Evolutionary conservation across 2,888 invertebrate genomes (phyloP).

Genomic region (Drosophila acutilabella): DNA sequence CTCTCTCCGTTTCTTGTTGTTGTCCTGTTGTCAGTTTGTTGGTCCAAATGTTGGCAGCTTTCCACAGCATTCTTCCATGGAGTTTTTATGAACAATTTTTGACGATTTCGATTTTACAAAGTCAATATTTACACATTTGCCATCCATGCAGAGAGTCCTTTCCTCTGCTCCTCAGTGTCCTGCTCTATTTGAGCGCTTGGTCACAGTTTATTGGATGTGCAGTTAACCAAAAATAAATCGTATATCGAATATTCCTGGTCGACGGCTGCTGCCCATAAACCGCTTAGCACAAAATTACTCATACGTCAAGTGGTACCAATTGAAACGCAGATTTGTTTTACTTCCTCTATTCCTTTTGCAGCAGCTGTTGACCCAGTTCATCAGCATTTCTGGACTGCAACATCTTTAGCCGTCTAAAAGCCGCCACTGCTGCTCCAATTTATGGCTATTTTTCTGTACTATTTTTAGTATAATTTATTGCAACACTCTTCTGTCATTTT

Average conservation of each 20-base stretch:
- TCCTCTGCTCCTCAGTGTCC: neutral
- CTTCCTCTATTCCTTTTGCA: neutral
- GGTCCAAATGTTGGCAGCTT: slow-evolving; percentile 70
- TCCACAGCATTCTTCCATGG: slow-evolving; percentile 59
- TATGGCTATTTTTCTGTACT: slow-evolving; percentile 36
- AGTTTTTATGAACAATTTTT: slow-evolving; percentile 75
- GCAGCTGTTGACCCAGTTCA: slow-evolving; percentile 42
- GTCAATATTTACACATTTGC: slow-evolving; percentile 74
- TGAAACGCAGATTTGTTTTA: slow-evolving; percentile 37
- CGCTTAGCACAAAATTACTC: slow-evolving; percentile 78
- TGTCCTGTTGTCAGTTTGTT: slow-evolving; percentile 62
- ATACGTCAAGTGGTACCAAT: slow-evolving; percentile 66
- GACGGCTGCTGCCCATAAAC: slow-evolving; percentile 57
- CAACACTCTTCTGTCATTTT: slow-evolving; percentile 64
- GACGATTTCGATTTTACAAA: slow-evolving; percentile 78
- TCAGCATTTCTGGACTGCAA: slow-evolving; percentile 9
- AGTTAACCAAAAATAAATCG: slow-evolving; percentile 80
- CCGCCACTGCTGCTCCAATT: slow-evolving; percentile 53
- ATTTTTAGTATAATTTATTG: slow-evolving; percentile 14
- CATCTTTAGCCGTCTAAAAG: slow-evolving; percentile 61
- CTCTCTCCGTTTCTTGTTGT: neutral
- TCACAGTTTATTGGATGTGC: slow-evolving; percentile 75
- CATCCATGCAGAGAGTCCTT: neutral
- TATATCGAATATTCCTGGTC: slow-evolving; percentile 61
- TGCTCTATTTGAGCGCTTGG: slow-evolving; percentile 8